Evolutionary conservation across 2,797 vertebrate species (phyloP), one percentile per base, ranked within the genome.

Genomic region (Sebastes alutus): DNA sequence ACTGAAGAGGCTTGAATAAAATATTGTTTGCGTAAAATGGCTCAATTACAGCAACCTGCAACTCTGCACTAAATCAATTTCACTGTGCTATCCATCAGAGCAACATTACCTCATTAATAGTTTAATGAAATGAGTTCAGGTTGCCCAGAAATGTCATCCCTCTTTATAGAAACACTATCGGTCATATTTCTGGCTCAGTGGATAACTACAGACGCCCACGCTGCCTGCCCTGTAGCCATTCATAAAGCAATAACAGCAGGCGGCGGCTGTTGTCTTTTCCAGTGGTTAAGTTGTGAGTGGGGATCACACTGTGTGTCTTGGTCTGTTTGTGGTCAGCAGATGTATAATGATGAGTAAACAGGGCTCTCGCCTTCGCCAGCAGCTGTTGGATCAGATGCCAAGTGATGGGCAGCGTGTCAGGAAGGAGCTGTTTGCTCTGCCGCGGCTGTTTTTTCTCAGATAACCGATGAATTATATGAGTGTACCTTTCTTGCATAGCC

Each of bases 301-400:
- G 23, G 78, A 80, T 83, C 81, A 56, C 60, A 22, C 22, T 82
- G 89, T 82, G 85, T 75, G 63, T 70, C 72, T 76, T 54, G 64
- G 79, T 78, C 81, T 94, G 90, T 94, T 89, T 94, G 91, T 89
- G 79, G 80, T 88, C 72, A 67, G 80, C 89, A 87, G 85, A 88
- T 84, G 85, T 87, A 75, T 82, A 86, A 91, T 74, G 86, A 68
- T 87, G 87, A 85, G 81, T 89, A 93, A 94, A 94, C 90, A 93
- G 60, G 32, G 30, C 65, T 75, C 49, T 77, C 23, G 46, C 78
- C 62, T 35, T 38, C 49, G 33, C 86, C 20, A 65, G 65, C 90
- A 89, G 84, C 83, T 84, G 91, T 80, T 82, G 82, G 78, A 69
- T 90, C 78, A 84, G 87, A 89, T 83, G 78, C 85, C 81, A 82